phyloP scores from a whole-genome alignment of 2,888 invertebrate genomes.

The Sesia apiformis region DNA sequence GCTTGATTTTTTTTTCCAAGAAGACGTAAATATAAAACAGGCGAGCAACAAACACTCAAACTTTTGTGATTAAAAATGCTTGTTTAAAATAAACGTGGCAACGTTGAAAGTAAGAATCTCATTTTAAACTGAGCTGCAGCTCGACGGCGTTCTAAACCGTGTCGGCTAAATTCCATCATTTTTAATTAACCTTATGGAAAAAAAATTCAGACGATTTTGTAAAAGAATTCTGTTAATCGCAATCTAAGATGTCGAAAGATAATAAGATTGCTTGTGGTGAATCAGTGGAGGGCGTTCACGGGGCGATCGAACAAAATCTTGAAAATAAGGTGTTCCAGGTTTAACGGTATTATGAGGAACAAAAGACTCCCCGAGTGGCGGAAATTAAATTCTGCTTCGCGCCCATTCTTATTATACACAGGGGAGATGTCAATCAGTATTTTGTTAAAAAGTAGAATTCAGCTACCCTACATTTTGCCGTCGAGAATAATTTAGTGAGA shows the following conservation, averaged over 20 bases:
- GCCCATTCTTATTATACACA: constrained; percentile 38
- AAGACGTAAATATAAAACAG: too few relatives aligned
- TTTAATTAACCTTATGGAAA: too few relatives aligned
- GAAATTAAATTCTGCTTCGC: constrained; percentile 41
- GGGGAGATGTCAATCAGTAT: constrained; percentile 38
- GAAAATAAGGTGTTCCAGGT: constrained; percentile 23
- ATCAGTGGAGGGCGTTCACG: constrained; percentile 24
- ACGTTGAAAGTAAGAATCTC: too few relatives aligned
- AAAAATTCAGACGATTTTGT: too few relatives aligned
- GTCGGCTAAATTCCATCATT: too few relatives aligned
- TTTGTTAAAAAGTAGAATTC: constrained; percentile 13
- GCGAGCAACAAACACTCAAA: too few relatives aligned
- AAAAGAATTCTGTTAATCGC: background rate
- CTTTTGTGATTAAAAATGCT: too few relatives aligned
- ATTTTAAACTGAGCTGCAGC: too few relatives aligned
- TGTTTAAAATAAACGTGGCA: too few relatives aligned
- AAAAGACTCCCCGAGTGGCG: constrained; percentile 42
- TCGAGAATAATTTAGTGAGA: background rate
- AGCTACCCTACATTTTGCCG: background rate
- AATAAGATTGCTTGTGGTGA: constrained; percentile 39
- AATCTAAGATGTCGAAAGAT: constrained; percentile 23
- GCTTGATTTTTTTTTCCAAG: too few relatives aligned
- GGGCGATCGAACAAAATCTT: constrained; percentile 1
- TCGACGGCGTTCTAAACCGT: too few relatives aligned
- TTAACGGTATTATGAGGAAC: constrained; percentile 47